Base-by-base conservation (phyloP, 2,888 invertebrate genomes). In the Nemurella pictetii region DNA sequence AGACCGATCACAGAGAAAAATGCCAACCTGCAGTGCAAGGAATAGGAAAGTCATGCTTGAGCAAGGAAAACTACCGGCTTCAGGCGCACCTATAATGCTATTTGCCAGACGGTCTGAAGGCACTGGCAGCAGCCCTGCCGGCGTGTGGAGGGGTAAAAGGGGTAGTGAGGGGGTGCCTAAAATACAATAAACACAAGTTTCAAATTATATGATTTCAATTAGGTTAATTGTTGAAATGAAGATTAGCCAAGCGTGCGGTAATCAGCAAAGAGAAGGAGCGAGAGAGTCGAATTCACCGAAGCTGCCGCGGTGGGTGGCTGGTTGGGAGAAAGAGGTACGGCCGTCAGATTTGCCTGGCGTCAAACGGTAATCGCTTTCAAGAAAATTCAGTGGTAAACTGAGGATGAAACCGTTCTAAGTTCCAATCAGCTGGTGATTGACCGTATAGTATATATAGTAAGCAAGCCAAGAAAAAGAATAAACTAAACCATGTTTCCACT, bases 201-300 rank as follows among this genome's bases (percentile, higher is more conserved):
- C 85, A 86, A 87, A 86, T 87, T 87, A 87, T 87, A 87, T 87
- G 86, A 87, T 87, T 86, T 86, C 87, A 86, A 87, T 87, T 87
- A 86, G 86, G 86, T 86, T 87, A 87, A 87, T 87, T 87, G 86
- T 86, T 84, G 86, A 86, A 87, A 87, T 87, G 86, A 86, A 86
- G 86, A 86, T 84, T 81, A 75, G 72, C 77, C 82, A 77, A 81
- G 85, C 32, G 84, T 55, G 29, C 36, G n/a, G 75, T 78, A 82
- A 83, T 74, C 55, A 55, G 55, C 55, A 83, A 85, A 55, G 72
- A 32, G 75, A 29, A 27, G 29, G 74, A 32, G 81, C 27, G 80
- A 80, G 75, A 74, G 15, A 77, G 78, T 29, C 30, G 78, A 30
- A 28, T 27, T 78, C 78, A 78, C 30, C 78, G 30, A 78, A 78